Percentiles rank a stretch among this genome's conserved stretches.
These are phyloP conservation scores for Ascidia mentula DNA, from an alignment of 23 tunicate species.

Conservation along the genomic window DNA sequence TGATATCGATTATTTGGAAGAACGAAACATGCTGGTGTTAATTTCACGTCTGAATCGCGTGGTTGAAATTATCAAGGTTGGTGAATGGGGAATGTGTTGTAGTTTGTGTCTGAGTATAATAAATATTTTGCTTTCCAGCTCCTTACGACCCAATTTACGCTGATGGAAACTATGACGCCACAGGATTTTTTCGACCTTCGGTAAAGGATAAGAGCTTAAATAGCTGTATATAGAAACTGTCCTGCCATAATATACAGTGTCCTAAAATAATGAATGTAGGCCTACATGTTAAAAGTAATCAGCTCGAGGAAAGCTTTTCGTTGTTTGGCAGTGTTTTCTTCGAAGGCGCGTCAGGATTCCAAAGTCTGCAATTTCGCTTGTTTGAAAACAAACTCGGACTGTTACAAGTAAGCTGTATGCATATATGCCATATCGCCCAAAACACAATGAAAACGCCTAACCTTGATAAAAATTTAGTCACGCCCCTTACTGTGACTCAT, in stretches of 20 bases:
- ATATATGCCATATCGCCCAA: too few relatives aligned
- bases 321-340: slow-evolving; percentile 28
- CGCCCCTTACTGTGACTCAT: too few relatives aligned
- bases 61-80: slow-evolving; percentile 69
- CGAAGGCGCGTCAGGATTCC: slow-evolving; percentile 76
- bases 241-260: too few relatives aligned
- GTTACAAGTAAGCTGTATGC: slow-evolving; percentile 61
- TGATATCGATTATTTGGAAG: slow-evolving; percentile 59
- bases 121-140: too few relatives aligned
- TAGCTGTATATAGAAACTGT: background rate
- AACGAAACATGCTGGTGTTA: slow-evolving; percentile 66
- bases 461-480: too few relatives aligned
- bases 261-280: too few relatives aligned
- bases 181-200: slow-evolving; percentile 83
- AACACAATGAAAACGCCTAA: too few relatives aligned
- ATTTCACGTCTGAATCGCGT: slow-evolving; percentile 68
- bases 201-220: slow-evolving; percentile 25
- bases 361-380: slow-evolving; percentile 84
- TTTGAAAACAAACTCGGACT: slow-evolving; percentile 72
- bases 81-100: too few relatives aligned
- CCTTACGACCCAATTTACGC: slow-evolving; percentile 47
- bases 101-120: too few relatives aligned
- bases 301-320: too few relatives aligned
- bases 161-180: slow-evolving; percentile 89
- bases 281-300: too few relatives aligned